Evolutionary conservation across 2,797 vertebrate species (phyloP).

Genomic region (Gallinago stenura): DNA sequence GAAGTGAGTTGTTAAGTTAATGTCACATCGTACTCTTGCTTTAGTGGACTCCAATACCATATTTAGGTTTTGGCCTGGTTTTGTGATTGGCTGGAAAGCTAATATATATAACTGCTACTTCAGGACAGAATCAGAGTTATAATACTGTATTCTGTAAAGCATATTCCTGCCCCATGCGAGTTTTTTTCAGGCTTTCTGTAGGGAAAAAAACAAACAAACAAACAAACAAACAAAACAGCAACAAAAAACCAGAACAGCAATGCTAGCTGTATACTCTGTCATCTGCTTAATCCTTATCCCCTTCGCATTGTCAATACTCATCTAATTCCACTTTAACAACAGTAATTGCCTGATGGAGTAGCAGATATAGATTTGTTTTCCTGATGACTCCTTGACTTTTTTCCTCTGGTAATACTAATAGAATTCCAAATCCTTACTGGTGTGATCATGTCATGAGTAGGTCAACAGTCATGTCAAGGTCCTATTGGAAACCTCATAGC

Average conservation of each 20-base stretch:
- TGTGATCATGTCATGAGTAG: conserved; percentile 97
- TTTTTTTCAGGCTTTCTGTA: conserved; percentile 52
- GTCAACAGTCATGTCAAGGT: conserved; percentile 99
- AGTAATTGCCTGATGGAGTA: conserved; percentile 99
- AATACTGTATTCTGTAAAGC: conserved; percentile 8
- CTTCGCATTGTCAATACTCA: conserved; percentile 98
- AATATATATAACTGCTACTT: conserved; percentile 32
- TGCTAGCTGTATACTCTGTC: conserved; percentile 77
- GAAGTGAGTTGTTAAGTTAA: conserved; percentile 50
- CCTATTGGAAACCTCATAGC: conserved; percentile 99
- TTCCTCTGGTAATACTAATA: conserved; percentile 99
- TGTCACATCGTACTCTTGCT: conserved; percentile 1
- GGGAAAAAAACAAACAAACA: neutral
- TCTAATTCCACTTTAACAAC: conserved; percentile 99
- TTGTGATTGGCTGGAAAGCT: conserved; percentile 4
- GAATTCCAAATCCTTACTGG: conserved; percentile 98
- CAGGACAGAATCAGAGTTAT: neutral
- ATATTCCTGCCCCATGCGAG: conserved; percentile 17
- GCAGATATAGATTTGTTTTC: conserved; percentile 99
- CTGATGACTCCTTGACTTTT: conserved; percentile 99
- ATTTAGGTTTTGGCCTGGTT: conserved; percentile 15
- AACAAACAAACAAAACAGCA: too few relatives aligned
- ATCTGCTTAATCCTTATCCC: conserved; percentile 87
- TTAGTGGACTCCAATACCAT: neutral
- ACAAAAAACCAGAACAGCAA: neutral